Evolutionary conservation across 2,797 vertebrate genomes (phyloP), one percentile per base, ranked within the genome.

Genomic region (Myotis pilosus): DNA sequence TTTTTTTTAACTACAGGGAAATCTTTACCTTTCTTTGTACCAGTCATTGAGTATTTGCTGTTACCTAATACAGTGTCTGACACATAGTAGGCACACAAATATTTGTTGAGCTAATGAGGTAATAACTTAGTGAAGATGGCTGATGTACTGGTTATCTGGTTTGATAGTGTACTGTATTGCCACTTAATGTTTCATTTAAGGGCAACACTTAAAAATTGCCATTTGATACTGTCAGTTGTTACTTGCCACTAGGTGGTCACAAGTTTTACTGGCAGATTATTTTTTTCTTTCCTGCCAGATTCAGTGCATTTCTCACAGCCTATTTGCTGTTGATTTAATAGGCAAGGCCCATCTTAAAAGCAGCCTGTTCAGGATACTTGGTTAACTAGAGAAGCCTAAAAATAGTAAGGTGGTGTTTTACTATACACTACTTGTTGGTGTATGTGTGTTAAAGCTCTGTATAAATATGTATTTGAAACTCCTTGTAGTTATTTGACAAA

Each of bases 301-400:
- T 69, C 55, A 79, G 1, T 82, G 38, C 71, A 55, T 94, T 95
- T 85, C 53, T 51, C 78, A 55, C 62, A 55, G 72, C 83, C 16
- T 76, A 1, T 79, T 76, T 95, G 76, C 69, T 95, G 78, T 94
- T 96, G 75, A 85, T 84, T 69, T 94, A 96, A 74, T 83, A 76
- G 75, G 86, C 38, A 53, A 79, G 83, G 80, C 20, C 75, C 49
- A 44, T 76, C 49, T 89, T 81, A 81, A 87, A 95, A 83, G 90
- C n/a, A 71, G 41, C 87, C 51, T 75, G 33, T 76, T 93, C 33
- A 80, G 47, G 38, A 64, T 41, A 57, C 80, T 20, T 72, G 38
- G n/a, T 94, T 80, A 88, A 53, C 76, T 69, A 38, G 80, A 86
- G 78, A 92, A 68, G 12, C 64, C 49, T 87, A 74, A 72, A 87